Evolutionary conservation across 2,888 invertebrate species (phyloP), one percentile per base, ranked within the genome.

Genomic region (Drosophila tanythrix): DNA sequence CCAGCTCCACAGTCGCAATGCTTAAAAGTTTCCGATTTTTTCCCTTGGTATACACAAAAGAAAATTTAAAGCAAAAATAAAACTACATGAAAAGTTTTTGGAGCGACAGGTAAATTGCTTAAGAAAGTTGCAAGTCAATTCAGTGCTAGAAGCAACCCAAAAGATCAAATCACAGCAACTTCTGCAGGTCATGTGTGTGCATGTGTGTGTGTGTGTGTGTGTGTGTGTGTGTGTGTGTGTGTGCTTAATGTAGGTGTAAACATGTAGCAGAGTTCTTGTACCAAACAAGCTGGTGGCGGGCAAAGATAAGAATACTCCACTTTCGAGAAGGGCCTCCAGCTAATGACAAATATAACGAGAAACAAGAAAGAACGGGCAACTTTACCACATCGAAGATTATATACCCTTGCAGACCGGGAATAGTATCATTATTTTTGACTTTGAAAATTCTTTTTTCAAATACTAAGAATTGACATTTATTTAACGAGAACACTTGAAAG

Each of bases 51-150:
- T 3, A 36, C 43, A 46, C 29, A 60, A 51, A 46, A 11, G 21
- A 29, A 46, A 25, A 27, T n/a, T 38, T 27, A 13, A 59, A 38
- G 25, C 40, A 21, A 31, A 33, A 29, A 27, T 13, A 57, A 65
- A 68, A 68, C 60, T 59, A 70, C 64, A 69, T 64, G 59, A 71
- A 63, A 67, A 65, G 52, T 68, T 74, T 51, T 46, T 52, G n/a
- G 59, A 48, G 46, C 68, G 51, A 68, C 61, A 62, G 52, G 68
- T 64, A 55, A 73, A 76, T 68, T 84, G 74, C 82, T 82, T 82
- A 60, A 69, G 70, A 50, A 82, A 70, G 76, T 82, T 74, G 74
- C 82, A 82, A 82, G 82, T 85, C 82, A 82, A 85, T 84, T 82
- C 77, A 74, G 57, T 60, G 68, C 70, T 73, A 56, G 72, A 63